Base-by-base conservation (phyloP, 2,113 vertebrate species). In the Tetrax tetrax region DNA sequence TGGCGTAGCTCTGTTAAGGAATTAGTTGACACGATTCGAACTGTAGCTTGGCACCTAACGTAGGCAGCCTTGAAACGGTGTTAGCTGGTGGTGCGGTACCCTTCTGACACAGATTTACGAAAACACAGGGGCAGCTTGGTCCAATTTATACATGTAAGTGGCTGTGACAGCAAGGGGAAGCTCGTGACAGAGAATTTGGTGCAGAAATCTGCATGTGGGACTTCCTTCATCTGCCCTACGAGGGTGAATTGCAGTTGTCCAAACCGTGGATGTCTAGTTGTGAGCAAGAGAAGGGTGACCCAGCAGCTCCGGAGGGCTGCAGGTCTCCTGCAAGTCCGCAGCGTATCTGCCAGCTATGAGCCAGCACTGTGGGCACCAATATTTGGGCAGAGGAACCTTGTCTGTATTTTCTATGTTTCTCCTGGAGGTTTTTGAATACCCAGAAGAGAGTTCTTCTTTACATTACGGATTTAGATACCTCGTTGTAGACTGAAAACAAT, bases 261-360 rank as follows among this genome's bases (percentile, higher is more conserved):
- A 57, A 86, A 37, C 45, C 8, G 5, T 4, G 16, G 19, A 38
- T 56, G 48, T 15, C 16, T 64, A 20, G 38, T 64, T 87, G 70
- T 48, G 78, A 74, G 13, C 51, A 82, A 79, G 47, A 70, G 45
- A 60, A 84, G 23, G 14, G 18, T 35, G 21, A 14, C 28, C 8
- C 27, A 66, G 83, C 14, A 63, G 41, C 22, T 54, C 41, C 64
- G 29, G 35, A 29, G n/a, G 37, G 59, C 68, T 70, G 24, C 63
- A 61, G 12, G 35, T 69, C 68, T 92, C 35, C 45, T 61, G 7
- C 35, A 53, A 37, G 37, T 47, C 31, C 13, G 5, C 51, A 13
- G 12, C 0, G 0, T 22, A 29, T 13, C 13, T 93, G 37, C 20
- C 48, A 78, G n/a, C 12, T 18, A 6, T n/a, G 2, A 7, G 24